Base-by-base conservation (phyloP, 2,113 vertebrate genomes). In the Suncus etruscus region DNA sequence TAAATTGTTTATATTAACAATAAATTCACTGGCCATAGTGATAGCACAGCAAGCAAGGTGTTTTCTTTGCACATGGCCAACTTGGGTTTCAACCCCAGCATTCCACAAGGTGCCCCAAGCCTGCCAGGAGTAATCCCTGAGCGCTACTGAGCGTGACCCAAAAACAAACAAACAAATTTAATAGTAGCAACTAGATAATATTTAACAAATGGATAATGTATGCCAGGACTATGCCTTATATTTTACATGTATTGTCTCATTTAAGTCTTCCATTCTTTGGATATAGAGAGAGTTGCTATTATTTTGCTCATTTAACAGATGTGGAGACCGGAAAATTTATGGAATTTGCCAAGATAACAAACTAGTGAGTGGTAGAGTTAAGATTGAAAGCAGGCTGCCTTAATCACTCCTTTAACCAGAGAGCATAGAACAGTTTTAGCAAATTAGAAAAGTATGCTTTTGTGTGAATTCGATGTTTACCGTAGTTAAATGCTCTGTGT, bases 391-490 rank as follows among this genome's bases (percentile, higher is more conserved):
- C 48, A 85, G 39, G 16, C n/a, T 72, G 24, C 88, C 39, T 91
- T 80, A 75, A 83, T 39, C 9, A 54, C n/a, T 90, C 39, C 16
- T 83, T 70, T 39, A 45, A 81, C 47, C 32, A 80, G 90, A 83
- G 16, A 65, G 39, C 29, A 47, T 0, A 74, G 15, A 65, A n/a
- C 31, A 89, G n/a, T 83, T 81, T 29, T 8, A 69, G 50, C 39
- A 75, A 87, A 76, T 89, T 48, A 86, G 76, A 77, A 87, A 94
- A 93, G 63, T 39, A 39, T 81, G 83, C 16, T 51, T 86, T 91
- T 18, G 22, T 91, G 24, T 74, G 91, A 86, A 68, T 86, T 80
- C 16, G 58, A n/a, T 74, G 94, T 68, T 88, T 79, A n/a, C n/a
- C n/a, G n/a, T n/a, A 83, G 47, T 66, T 86, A 89, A 75, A 79